Conservation (phyloP, 2,888 invertebrate species). For the Tetanocera ferruginea region DNA sequence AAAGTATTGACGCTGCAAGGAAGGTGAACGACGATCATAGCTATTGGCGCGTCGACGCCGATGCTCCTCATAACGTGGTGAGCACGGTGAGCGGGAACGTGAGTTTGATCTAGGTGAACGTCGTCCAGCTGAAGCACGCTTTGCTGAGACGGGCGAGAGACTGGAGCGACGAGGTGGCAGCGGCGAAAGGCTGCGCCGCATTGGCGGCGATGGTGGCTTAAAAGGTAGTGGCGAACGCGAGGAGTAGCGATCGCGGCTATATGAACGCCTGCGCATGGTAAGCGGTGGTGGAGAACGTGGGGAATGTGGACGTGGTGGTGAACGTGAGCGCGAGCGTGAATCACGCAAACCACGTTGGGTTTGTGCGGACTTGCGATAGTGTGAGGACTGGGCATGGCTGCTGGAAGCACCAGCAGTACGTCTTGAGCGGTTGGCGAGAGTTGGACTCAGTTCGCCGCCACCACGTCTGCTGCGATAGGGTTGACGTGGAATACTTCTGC, state of each 20-base stretch:
- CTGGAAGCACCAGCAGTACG: conserved; percentile 35
- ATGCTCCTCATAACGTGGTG: conserved; percentile 46
- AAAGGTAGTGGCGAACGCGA: conserved; percentile 66
- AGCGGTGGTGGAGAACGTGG: conserved; percentile 55
- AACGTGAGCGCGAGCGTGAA: conserved; percentile 49
- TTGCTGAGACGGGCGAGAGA: conserved; percentile 44
- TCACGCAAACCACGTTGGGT: conserved; percentile 44
- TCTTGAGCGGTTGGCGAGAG: conserved; percentile 52
- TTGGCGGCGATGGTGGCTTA: conserved; percentile 67
- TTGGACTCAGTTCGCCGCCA: conserved; percentile 46
- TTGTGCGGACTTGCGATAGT: conserved; percentile 56
- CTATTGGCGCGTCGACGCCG: conserved; percentile 47
- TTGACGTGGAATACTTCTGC: conserved; percentile 56
- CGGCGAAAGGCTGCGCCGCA: conserved; percentile 61
- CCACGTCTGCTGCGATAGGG: conserved; percentile 49
- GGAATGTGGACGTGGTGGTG: conserved; percentile 50
- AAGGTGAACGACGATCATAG: conserved; percentile 49
- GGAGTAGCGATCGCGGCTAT: conserved; percentile 60
- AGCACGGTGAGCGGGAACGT: conserved; percentile 47
- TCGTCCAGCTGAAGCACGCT: conserved; percentile 23
- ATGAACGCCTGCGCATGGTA: conserved; percentile 55
- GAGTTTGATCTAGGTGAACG: conserved; percentile 39
- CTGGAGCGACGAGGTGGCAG: conserved; percentile 38
- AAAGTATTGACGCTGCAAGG: conserved; percentile 53
- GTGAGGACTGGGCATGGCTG: conserved; percentile 47